phyloP scores from a whole-genome alignment of 2,113 vertebrate genomes.

The Cyprinus carpio region DNA sequence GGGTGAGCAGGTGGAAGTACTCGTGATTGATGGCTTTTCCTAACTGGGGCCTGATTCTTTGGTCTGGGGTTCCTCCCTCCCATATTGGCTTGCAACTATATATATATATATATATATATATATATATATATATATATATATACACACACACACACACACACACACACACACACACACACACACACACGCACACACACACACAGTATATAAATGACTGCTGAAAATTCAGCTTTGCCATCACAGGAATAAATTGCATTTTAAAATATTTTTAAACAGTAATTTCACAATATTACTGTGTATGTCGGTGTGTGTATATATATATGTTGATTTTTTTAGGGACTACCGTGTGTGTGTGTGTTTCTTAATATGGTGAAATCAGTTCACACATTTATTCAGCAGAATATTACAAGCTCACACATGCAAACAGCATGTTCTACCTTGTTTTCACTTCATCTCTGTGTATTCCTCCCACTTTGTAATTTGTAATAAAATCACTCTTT shows the following conservation, averaged over 20 bases:
- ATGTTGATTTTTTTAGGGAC: no score
- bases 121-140: no score
- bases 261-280: no score
- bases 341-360: background rate
- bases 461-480: slow-evolving; percentile 2
- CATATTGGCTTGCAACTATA: background rate
- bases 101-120: no score
- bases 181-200: no score
- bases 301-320: no score
- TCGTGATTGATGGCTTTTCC: background rate
- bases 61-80: background rate
- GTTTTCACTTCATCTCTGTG: background rate
- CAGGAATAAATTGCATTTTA: no score
- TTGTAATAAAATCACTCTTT: slow-evolving; percentile 1
- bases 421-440: slow-evolving; percentile 22
- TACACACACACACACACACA: no score
- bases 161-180: no score
- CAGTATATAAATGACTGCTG: no score
- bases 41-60: background rate
- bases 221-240: no score
- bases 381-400: background rate
- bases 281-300: no score
- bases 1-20: background rate
- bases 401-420: background rate
- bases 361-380: background rate